phyloP scores from a whole-genome alignment of 2,797 vertebrate genomes.

The Enteromius mattozi region DNA sequence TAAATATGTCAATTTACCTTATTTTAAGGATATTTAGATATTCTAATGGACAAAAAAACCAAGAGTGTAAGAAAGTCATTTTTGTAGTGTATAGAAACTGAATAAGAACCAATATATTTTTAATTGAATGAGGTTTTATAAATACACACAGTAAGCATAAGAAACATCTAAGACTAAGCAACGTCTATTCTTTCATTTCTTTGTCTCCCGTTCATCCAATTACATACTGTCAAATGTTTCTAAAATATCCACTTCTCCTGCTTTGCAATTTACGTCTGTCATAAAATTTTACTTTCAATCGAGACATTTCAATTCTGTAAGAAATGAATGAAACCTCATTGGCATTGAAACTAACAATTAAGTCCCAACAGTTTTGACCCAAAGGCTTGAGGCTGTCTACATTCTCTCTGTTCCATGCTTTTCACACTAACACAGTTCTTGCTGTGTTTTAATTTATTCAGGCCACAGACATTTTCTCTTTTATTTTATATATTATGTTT shows the following conservation, averaged over 20 bases:
- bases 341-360: constrained; percentile 26
- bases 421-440: neutral
- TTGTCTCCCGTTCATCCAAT: neutral
- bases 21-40: neutral
- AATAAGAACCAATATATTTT: neutral
- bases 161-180: neutral
- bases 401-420: neutral
- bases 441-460: neutral
- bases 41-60: neutral
- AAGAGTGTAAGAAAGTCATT: neutral
- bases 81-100: neutral
- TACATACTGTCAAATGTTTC: neutral
- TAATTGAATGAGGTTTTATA: neutral
- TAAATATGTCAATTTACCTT: neutral
- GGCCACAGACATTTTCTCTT: neutral
- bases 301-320: neutral
- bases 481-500: neutral
- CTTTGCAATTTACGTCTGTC: constrained; percentile 9
- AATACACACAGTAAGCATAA: neutral
- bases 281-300: neutral
- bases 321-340: neutral
- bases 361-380: neutral
- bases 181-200: neutral
- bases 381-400: neutral
- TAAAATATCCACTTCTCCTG: constrained; percentile 5